Percentiles rank a stretch among this genome's conserved stretches.
These are phyloP conservation scores for Mercenaria mercenaria DNA, from an alignment of 1,140 invertebrate species.

Conservation along the genomic window DNA sequence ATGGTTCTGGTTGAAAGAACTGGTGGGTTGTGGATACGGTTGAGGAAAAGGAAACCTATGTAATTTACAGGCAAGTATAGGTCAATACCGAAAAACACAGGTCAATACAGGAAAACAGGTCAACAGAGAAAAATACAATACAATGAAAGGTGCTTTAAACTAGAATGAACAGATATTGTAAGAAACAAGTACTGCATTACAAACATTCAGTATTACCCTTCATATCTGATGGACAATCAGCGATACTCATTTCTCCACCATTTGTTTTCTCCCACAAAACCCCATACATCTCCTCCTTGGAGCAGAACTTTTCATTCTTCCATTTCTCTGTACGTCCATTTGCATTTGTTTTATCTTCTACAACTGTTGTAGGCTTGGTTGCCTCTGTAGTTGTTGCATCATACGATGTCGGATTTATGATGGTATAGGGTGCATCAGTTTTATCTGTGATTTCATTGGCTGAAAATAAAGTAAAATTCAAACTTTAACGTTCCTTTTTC, in stretches of 20 bases:
- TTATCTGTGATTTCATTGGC: neutral
- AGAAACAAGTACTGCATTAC: too few species aligned
- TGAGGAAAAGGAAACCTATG: too few species aligned
- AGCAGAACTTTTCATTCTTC: conserved; percentile 19
- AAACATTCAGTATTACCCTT: too few species aligned
- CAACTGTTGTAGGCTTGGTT: neutral
- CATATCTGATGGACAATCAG: conserved; percentile 36
- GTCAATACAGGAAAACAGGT: too few species aligned
- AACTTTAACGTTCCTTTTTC: neutral
- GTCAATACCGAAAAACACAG: too few species aligned
- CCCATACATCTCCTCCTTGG: neutral
- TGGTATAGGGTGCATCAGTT: neutral
- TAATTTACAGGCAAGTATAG: too few species aligned
- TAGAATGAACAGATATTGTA: too few species aligned
- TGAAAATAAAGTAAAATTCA: neutral
- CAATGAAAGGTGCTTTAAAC: too few species aligned
- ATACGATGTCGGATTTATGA: neutral
- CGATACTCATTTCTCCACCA: neutral
- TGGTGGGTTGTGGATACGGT: too few species aligned
- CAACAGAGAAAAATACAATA: too few species aligned
- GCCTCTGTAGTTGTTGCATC: neutral
- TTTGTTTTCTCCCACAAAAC: neutral
- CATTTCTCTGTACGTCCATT: neutral
- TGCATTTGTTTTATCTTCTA: neutral
- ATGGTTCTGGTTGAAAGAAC: too few species aligned